Base-by-base conservation (phyloP, 2,113 vertebrate genomes). In the Charina bottae region DNA sequence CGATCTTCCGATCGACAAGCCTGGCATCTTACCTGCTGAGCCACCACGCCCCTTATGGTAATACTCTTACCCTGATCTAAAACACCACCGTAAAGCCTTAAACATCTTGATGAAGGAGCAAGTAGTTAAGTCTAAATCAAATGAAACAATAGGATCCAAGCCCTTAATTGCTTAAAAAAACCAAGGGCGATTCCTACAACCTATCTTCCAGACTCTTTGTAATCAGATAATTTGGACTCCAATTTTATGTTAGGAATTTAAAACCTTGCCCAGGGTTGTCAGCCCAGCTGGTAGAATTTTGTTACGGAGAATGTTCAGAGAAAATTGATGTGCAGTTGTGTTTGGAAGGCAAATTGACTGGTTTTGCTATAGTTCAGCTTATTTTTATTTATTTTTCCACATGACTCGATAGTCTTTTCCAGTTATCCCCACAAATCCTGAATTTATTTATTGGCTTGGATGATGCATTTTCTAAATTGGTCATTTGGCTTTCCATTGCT, bases 151-250 rank as follows among this genome's bases (percentile, higher is more conserved):
- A 92, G 89, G 37, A 90, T 10, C 8, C 12, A 88, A 49, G 91
- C 42, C 28, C 33, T 93, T 94, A 93, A 94, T 94, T 94, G 93
- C 84, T 93, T 92, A 90, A 94, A 95, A 94, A 78, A 58, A 89
- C 91, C 89, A 92, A 91, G 55, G 55, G n/a, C 23, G 55, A 90
- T 93, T 90, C 87, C 72, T 92, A 86, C 90, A 90, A 28, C 37
- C 17, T 89, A 6, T n/a, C 86, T 88, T 2, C 7, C 84, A 94
- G 68, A 93, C 95, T 93, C 89, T 91, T 94, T 94, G 88, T 92
- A 94, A 94, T 92, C 72, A 89, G 83, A 58, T 88, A 93, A 94
- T 94, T 89, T 91, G 13, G 6, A 90, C 83, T 92, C 59, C 24
- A 85, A 85, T 94, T 94, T 92, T 93, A 93, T 92, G 37, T 83